phyloP scores from a whole-genome alignment of 23 tunicate species.

The Halocynthia roretzi region DNA sequence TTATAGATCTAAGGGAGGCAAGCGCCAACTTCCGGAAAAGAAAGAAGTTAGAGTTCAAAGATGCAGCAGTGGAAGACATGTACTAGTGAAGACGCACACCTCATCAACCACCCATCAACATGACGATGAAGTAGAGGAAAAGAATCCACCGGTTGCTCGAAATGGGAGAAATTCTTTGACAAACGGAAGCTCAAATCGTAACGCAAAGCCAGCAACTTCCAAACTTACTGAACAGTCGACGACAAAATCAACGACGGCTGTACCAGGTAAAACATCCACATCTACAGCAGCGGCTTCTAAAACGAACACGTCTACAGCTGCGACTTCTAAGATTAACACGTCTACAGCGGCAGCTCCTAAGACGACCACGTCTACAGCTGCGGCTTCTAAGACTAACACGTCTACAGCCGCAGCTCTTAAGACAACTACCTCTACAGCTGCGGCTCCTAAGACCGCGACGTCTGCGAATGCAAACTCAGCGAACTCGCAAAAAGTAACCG shows the following conservation, averaged over 20 bases:
- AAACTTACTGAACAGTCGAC: background rate
- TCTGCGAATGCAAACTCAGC: background rate
- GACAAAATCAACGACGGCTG: background rate
- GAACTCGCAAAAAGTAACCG: no score
- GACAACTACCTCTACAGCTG: background rate
- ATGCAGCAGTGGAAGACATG: conserved; percentile 88
- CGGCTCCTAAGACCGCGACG: background rate
- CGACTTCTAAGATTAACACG: conserved; percentile 5
- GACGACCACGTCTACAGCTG: conserved; percentile 12
- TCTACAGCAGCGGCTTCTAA: background rate
- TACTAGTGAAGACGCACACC: conserved; percentile 48
- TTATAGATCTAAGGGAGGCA: conserved; percentile 51
- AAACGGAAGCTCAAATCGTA: background rate
- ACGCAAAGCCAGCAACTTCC: background rate
- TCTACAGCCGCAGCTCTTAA: background rate
- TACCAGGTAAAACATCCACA: background rate
- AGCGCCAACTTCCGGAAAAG: conserved; percentile 49
- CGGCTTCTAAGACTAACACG: conserved; percentile 12
- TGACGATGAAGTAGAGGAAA: conserved; percentile 3
- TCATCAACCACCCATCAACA: conserved; percentile 18
- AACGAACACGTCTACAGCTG: conserved; percentile 1
- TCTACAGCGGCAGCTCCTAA: conserved; percentile 9
- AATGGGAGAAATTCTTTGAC: background rate
- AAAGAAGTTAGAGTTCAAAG: conserved; percentile 80
- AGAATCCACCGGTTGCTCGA: background rate